These are phyloP conservation scores for Pyrrhosoma nymphula DNA, from an alignment of 2,888 invertebrate genomes.

Conservation along the genomic window DNA sequence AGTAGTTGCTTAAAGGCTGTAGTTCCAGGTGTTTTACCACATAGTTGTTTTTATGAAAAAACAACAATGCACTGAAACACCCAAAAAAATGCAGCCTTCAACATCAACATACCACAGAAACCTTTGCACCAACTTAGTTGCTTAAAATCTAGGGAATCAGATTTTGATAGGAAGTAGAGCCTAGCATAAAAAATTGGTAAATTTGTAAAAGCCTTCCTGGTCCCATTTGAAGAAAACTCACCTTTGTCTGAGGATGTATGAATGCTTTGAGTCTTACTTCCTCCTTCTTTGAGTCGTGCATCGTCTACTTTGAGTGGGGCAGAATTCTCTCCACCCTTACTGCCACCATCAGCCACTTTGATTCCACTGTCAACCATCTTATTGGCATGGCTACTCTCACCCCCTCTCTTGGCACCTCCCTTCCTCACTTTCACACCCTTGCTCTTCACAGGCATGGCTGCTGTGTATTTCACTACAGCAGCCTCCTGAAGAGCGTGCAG, in stretches of 20 bases:
- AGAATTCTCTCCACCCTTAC: conserved; percentile 33
- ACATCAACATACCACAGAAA: no score
- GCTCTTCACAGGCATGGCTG: conserved; percentile 73
- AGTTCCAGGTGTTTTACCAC: no score
- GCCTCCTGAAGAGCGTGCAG: conserved; percentile 76
- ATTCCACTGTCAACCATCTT: conserved; percentile 21
- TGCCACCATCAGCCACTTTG: not conserved
- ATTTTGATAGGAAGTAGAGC: no score
- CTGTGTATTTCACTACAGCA: conserved; percentile 77
- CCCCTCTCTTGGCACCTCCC: conserved; percentile 60
- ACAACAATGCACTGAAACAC: no score
- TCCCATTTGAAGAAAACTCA: not conserved
- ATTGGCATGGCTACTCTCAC: not conserved
- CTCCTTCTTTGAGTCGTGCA: conserved; percentile 27
- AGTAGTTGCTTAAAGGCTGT: no score
- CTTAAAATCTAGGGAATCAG: no score
- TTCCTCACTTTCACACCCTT: conserved; percentile 56
- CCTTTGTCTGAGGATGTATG: conserved; percentile 57
- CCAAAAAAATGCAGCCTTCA: no score
- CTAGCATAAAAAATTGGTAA: no score
- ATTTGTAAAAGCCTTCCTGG: not conserved
- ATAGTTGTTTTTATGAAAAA: no score
- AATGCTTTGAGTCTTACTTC: conserved; percentile 34
- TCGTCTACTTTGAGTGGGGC: not conserved
- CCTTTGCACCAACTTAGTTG: no score